Conservation (phyloP, 2,113 vertebrate genomes). For the Strix aluco region DNA sequence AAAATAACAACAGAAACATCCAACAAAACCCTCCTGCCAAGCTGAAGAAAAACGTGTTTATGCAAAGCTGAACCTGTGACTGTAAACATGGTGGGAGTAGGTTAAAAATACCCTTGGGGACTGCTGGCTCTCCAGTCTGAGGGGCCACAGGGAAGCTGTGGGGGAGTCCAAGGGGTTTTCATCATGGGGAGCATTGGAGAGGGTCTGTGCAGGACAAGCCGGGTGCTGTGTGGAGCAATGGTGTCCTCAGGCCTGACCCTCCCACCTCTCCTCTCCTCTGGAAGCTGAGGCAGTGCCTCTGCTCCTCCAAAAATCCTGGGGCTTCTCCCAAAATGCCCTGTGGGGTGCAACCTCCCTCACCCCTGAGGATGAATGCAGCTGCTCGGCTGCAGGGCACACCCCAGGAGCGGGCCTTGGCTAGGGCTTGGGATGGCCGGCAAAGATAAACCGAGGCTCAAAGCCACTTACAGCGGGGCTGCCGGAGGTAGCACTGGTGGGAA, state of each 20-base stretch:
- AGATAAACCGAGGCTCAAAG: not conserved
- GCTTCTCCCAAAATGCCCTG: not conserved
- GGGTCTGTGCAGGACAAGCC: not conserved
- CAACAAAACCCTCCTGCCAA: not conserved
- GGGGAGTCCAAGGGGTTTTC: not conserved
- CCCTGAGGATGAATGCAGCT: accelerated
- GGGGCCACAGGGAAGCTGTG: not conserved
- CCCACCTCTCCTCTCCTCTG: not conserved
- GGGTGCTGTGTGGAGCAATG: accelerated
- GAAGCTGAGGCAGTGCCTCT: not conserved
- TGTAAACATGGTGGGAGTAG: not conserved
- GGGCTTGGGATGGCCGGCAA: accelerated
- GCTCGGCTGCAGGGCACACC: accelerated
- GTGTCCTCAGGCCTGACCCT: not conserved
- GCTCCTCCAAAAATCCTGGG: not conserved
- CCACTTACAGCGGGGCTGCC: accelerated
- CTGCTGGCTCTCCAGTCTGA: not conserved
- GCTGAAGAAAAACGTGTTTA: not conserved
- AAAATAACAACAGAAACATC: not conserved
- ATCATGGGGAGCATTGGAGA: accelerated
- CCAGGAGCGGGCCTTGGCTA: accelerated
- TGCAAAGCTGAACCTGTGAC: not conserved
- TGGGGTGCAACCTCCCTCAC: not conserved
- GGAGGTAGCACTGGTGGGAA: not conserved
- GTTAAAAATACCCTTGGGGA: not conserved